Evolutionary conservation across 2,113 vertebrate genomes (phyloP).

Genomic region (Puffinus mauretanicus): DNA sequence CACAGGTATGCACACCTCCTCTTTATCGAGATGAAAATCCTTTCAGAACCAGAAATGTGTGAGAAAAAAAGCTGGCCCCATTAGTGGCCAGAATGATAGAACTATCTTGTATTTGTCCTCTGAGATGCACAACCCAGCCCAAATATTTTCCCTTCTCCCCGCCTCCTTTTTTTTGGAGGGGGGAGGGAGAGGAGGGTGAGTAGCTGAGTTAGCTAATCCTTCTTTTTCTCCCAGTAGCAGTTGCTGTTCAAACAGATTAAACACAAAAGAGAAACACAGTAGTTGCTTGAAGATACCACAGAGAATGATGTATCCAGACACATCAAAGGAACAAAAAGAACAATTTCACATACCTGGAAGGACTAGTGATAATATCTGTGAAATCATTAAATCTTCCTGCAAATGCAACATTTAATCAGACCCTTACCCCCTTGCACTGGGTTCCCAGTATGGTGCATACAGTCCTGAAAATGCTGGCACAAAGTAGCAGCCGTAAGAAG

Average conservation of each 20-base stretch:
- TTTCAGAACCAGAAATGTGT: neutral
- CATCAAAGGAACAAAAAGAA: neutral
- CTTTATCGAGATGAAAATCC: neutral
- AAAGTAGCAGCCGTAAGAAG: constrained; percentile 96
- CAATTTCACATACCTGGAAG: neutral
- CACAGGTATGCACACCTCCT: neutral
- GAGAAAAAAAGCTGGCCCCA: neutral
- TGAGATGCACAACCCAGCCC: neutral
- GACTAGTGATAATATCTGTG: neutral
- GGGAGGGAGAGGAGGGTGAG: neutral
- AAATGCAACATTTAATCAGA: neutral
- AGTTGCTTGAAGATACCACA: neutral
- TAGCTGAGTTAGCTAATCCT: neutral
- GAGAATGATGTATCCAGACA: neutral
- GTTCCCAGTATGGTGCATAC: constrained; percentile 98
- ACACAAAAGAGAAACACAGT: neutral
- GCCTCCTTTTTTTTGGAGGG: fast-evolving
- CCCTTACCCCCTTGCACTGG: constrained; percentile 94
- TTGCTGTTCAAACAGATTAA: neutral
- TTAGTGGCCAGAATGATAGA: neutral
- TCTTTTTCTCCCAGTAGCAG: neutral
- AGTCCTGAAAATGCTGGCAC: constrained; percentile 97
- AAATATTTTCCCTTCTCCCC: neutral
- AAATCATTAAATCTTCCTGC: neutral
- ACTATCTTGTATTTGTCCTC: neutral